Percentiles rank a stretch among this genome's conserved stretches.
Evolutionary conservation across 2,888 invertebrate species (phyloP).

Genomic region (Ornithoptera alexandrae): DNA sequence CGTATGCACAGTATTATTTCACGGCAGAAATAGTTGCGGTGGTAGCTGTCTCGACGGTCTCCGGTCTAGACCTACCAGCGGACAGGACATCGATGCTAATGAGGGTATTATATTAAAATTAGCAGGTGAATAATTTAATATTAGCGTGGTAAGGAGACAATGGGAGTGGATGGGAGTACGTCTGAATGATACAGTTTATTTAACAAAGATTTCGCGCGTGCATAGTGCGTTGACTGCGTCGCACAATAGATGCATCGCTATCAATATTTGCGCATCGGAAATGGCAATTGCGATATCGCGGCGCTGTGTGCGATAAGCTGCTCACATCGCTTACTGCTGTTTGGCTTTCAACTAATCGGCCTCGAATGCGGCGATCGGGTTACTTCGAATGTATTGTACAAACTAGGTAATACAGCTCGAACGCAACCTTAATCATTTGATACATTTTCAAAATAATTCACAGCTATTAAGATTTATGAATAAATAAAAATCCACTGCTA

Average conservation of each 20-base stretch:
- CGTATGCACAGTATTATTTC: too few species aligned
- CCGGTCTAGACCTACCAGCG: background rate
- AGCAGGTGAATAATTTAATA: slow-evolving; percentile 21
- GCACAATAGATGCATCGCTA: slow-evolving; percentile 50
- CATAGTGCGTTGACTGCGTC: slow-evolving; percentile 52
- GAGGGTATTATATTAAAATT: slow-evolving; percentile 24
- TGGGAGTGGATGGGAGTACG: slow-evolving; percentile 1
- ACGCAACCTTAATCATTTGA: background rate
- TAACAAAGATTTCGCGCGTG: slow-evolving; percentile 28
- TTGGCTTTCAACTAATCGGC: slow-evolving; percentile 32
- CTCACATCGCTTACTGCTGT: background rate
- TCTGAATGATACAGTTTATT: slow-evolving; percentile 17
- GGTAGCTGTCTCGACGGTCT: too few species aligned
- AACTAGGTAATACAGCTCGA: background rate
- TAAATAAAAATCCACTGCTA: too few species aligned
- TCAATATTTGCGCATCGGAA: slow-evolving; percentile 44
- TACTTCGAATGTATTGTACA: background rate
- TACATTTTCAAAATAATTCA: too few species aligned
- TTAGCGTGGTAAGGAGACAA: slow-evolving; percentile 15
- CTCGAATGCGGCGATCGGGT: background rate
- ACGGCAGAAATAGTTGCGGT: too few species aligned
- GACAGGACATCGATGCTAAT: slow-evolving; percentile 10
- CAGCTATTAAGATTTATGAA: too few species aligned
- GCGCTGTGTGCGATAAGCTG: slow-evolving; percentile 31
- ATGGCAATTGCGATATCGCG: slow-evolving; percentile 38